These are phyloP conservation scores for Cyclargus thomasi DNA, from an alignment of 1,140 invertebrate species.

Conservation along the genomic window DNA sequence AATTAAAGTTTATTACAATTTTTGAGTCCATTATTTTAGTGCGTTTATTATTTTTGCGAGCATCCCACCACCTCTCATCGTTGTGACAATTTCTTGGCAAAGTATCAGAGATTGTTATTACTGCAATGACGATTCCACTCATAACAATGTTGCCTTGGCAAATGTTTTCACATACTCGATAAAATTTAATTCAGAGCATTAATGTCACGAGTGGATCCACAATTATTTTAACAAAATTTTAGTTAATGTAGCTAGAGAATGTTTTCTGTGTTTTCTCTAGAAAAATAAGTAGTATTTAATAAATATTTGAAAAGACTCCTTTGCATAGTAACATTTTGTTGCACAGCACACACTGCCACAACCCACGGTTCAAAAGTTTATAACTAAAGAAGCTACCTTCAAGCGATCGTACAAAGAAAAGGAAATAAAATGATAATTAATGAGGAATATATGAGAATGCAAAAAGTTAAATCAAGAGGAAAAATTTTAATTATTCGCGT, in stretches of 20 bases:
- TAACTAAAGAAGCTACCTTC: background rate
- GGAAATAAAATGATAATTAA: conserved; percentile 16
- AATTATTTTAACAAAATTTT: background rate
- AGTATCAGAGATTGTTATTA: conserved; percentile 62
- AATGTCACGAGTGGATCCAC: conserved; percentile 38
- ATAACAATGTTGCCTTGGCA: conserved; percentile 62
- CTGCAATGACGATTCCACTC: conserved; percentile 59
- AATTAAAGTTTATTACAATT: conserved; percentile 17
- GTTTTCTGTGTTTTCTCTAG: background rate
- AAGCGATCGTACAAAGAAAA: conserved; percentile 7
- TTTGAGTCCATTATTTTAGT: conserved; percentile 38
- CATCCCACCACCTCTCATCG: conserved; percentile 39
- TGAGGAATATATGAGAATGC: conserved; percentile 27
- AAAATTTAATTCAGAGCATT: conserved; percentile 57
- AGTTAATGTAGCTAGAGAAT: background rate
- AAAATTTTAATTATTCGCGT: conserved; percentile 70
- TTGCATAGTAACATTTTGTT: too few relatives aligned
- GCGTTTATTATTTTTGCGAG: conserved; percentile 37
- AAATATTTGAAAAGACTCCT: too few relatives aligned
- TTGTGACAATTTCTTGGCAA: conserved; percentile 59
- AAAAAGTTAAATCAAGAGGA: conserved; percentile 41
- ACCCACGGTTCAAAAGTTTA: background rate
- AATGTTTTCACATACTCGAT: conserved; percentile 56
- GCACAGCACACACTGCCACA: background rate
- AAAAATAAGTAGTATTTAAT: too few relatives aligned